These are phyloP conservation scores for Periophthalmodon schlosseri DNA, from an alignment of 2,113 vertebrate species.

Conservation along the genomic window DNA sequence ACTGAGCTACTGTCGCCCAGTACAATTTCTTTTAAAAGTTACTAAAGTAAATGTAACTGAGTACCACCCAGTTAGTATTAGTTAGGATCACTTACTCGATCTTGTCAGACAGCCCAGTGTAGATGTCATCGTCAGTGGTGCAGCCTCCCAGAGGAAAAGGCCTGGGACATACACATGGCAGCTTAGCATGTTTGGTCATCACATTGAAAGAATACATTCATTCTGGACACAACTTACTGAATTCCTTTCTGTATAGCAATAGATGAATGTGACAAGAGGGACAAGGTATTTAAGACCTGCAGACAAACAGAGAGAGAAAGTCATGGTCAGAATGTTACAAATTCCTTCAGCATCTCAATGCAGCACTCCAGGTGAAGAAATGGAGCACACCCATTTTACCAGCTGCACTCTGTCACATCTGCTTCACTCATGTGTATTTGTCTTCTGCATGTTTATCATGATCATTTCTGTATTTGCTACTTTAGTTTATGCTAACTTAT, in stretches of 20 bases:
- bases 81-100: slow-evolving; percentile 83
- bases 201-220: background rate
- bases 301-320: slow-evolving; percentile 10
- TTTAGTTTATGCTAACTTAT: too few relatives aligned
- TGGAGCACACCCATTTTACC: too few relatives aligned
- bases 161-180: slow-evolving; percentile 56
- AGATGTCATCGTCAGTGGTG: slow-evolving; percentile 86
- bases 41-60: too few relatives aligned
- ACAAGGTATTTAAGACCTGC: slow-evolving; percentile 86
- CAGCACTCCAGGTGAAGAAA: too few relatives aligned
- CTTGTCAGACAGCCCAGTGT: slow-evolving; percentile 89
- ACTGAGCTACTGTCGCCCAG: too few relatives aligned
- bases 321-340: background rate
- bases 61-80: too few relatives aligned
- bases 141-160: slow-evolving; percentile 85
- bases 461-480: too few relatives aligned
- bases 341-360: too few relatives aligned
- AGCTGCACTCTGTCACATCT: too few relatives aligned
- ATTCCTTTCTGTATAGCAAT: slow-evolving; percentile 77
- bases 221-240: slow-evolving; percentile 72
- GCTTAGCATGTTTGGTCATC: background rate
- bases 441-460: too few relatives aligned
- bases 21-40: too few relatives aligned
- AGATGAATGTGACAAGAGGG: slow-evolving; percentile 80
- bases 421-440: too few relatives aligned